A percentile compares a stretch with the other conserved stretches of the same genome.
phyloP scores from a whole-genome alignment of 2,888 invertebrate species.

The Torymus aiolomorphi region DNA sequence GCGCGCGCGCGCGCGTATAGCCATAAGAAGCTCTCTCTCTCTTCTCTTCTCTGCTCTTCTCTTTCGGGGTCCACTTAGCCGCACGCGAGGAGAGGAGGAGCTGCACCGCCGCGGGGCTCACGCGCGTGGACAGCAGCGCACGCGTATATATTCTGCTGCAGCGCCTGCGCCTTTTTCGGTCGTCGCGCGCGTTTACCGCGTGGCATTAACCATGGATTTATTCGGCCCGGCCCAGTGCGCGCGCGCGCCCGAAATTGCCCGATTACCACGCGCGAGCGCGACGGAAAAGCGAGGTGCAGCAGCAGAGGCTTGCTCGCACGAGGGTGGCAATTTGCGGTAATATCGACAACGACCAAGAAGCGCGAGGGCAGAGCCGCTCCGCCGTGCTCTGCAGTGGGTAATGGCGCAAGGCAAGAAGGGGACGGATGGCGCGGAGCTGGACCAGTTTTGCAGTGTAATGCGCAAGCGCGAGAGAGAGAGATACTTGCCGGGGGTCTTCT shows the following conservation, averaged over 20 bases:
- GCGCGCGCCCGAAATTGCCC: conserved; percentile 71
- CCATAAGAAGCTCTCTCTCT: conserved; percentile 43
- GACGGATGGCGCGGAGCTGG: neutral
- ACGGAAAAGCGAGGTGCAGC: conserved; percentile 18
- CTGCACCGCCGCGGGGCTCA: too few species aligned
- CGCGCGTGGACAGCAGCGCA: too few species aligned
- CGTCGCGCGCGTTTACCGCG: conserved; percentile 32
- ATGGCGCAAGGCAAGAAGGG: conserved; percentile 6
- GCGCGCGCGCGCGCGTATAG: conserved; percentile 4
- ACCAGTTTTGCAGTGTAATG: conserved; percentile 65
- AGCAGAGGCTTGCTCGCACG: conserved; percentile 54
- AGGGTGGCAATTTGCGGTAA: conserved; percentile 76
- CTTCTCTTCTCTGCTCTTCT: conserved; percentile 57
- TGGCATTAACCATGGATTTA: conserved; percentile 74
- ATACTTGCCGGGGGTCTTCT: conserved; percentile 60
- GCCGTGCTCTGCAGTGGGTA: conserved; percentile 55
- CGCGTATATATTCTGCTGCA: too few species aligned
- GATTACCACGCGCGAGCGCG: conserved; percentile 63
- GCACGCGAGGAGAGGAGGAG: conserved; percentile 68
- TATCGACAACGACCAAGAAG: conserved; percentile 74
- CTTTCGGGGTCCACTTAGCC: conserved; percentile 70
- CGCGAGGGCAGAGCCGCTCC: conserved; percentile 38
- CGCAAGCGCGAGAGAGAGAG: conserved; percentile 45
- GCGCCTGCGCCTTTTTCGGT: too few species aligned
- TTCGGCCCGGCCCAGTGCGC: conserved; percentile 62